These are phyloP conservation scores for Perodicticus potto DNA, from an alignment of 2,797 vertebrate genomes.

Conservation along the genomic window DNA sequence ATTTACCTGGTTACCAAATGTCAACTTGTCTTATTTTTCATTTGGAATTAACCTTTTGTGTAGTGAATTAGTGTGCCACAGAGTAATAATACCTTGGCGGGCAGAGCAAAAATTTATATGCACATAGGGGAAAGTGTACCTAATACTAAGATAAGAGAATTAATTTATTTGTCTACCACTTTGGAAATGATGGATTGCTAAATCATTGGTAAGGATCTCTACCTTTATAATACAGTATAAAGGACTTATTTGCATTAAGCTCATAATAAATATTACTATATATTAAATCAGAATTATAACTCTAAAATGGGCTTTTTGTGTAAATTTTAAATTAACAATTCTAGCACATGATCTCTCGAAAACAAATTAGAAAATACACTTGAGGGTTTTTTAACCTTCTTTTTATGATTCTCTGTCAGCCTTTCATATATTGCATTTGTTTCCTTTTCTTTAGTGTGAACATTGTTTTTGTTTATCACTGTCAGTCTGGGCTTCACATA, in stretches of 20 bases:
- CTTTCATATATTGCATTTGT: conserved; percentile 51
- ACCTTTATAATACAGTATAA: conserved; percentile 40
- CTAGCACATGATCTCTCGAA: not conserved
- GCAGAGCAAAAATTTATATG: conserved; percentile 3
- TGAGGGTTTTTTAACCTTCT: not conserved
- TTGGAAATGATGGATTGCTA: conserved; percentile 38
- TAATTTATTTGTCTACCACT: conserved; percentile 11
- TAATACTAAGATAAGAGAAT: conserved; percentile 1
- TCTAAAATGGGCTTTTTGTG: conserved; percentile 44
- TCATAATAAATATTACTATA: conserved; percentile 36
- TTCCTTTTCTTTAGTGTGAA: conserved; percentile 36
- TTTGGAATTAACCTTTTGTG: conserved; percentile 39
- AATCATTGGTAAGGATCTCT: not conserved
- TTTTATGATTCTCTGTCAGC: conserved; percentile 40
- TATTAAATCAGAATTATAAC: conserved; percentile 31
- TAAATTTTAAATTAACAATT: conserved; percentile 56
- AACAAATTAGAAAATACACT: conserved; percentile 45
- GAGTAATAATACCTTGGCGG: conserved; percentile 30
- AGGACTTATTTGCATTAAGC: conserved; percentile 43
- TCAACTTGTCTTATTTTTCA: conserved; percentile 36
- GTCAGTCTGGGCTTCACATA: conserved; percentile 15
- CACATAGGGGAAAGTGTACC: not conserved
- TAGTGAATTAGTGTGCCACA: conserved; percentile 32
- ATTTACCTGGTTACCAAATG: conserved; percentile 53
- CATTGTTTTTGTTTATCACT: conserved; percentile 52